Conservation (phyloP, 2,797 vertebrate genomes). For the Pygocentrus nattereri region DNA sequence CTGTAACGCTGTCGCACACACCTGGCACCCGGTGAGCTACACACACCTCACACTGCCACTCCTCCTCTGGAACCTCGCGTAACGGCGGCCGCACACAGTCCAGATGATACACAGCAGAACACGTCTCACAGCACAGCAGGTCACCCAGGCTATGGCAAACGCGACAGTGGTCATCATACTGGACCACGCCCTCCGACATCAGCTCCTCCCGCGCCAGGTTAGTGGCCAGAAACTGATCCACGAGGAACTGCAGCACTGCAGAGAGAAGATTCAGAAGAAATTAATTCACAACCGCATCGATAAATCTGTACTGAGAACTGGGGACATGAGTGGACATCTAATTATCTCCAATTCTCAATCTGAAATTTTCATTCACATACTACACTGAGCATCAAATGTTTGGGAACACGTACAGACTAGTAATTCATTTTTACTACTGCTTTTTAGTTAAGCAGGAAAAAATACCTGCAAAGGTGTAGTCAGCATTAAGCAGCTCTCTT, state of each 20-base stretch:
- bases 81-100: slow-evolving; percentile 96
- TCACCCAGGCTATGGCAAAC: slow-evolving; percentile 97
- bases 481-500: too few species aligned
- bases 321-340: too few species aligned
- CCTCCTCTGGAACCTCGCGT: slow-evolving; percentile 96
- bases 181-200: slow-evolving; percentile 95
- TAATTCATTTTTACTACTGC: too few species aligned
- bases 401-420: too few species aligned
- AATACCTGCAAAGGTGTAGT: too few species aligned
- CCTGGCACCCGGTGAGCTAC: slow-evolving; percentile 94
- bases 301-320: too few species aligned
- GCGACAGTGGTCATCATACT: slow-evolving; percentile 96
- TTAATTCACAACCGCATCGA: too few species aligned
- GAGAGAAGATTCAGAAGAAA: background rate
- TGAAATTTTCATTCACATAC: too few species aligned
- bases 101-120: slow-evolving; percentile 95
- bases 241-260: slow-evolving; percentile 90
- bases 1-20: slow-evolving; percentile 92
- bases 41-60: slow-evolving; percentile 98
- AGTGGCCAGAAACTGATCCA: slow-evolving; percentile 96
- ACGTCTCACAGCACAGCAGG: slow-evolving; percentile 97
- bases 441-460: too few species aligned
- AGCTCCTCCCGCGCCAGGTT: slow-evolving; percentile 96
- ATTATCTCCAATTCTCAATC: too few species aligned
- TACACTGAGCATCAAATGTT: too few species aligned